These are phyloP conservation scores for Turnix velox DNA, from an alignment of 2,113 vertebrate species.

Conservation along the genomic window DNA sequence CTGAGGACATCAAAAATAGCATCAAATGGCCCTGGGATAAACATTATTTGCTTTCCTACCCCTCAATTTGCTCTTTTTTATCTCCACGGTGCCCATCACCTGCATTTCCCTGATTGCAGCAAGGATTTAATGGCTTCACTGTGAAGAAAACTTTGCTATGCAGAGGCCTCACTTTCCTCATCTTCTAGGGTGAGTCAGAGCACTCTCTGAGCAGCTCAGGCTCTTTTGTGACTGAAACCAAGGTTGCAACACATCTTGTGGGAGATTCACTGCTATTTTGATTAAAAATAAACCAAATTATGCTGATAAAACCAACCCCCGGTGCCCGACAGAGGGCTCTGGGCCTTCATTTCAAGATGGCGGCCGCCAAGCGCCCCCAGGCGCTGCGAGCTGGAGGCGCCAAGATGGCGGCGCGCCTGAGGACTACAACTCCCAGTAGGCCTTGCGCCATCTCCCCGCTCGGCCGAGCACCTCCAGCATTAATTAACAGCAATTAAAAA, in stretches of 20 bases:
- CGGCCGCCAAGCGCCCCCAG: not conserved
- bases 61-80: not conserved
- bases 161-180: no score
- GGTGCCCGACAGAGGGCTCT: fast-evolving
- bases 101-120: not conserved
- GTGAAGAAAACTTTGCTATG: not conserved
- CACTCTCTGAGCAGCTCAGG: not conserved
- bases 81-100: not conserved
- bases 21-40: fast-evolving
- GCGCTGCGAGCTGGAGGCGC: not conserved
- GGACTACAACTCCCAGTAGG: not conserved
- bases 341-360: not conserved
- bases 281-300: not conserved
- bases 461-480: fast-evolving
- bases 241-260: no score
- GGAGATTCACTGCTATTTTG: not conserved
- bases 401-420: slow-evolving; percentile 6
- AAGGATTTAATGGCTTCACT: not conserved
- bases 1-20: not conserved
- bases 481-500: not conserved
- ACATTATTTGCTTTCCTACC: not conserved
- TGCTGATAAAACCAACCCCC: fast-evolving
- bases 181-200: not conserved
- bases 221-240: not conserved
- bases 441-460: fast-evolving